A percentile compares a stretch with the other conserved stretches of the same genome.
Conservation (phyloP, 2,888 invertebrate species). For the Patella caerulea region DNA sequence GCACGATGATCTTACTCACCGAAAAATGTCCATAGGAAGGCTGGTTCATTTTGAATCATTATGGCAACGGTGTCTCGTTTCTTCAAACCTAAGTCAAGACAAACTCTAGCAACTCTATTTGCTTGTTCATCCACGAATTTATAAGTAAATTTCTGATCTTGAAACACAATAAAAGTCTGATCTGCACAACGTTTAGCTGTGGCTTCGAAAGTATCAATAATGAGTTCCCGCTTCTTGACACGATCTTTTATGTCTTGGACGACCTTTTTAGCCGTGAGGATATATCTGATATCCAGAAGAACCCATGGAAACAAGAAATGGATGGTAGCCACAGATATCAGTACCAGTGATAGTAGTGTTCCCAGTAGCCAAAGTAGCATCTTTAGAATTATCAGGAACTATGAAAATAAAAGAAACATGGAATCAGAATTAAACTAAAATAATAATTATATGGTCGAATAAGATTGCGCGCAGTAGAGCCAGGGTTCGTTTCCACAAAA, state of each 20-base stretch:
- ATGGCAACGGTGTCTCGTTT: conserved; percentile 49
- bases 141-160: conserved; percentile 45
- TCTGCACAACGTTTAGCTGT: conserved; percentile 29
- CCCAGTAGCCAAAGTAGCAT: not conserved
- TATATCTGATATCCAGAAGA: conserved; percentile 10
- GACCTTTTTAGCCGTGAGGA: not conserved
- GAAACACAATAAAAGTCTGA: conserved; percentile 42
- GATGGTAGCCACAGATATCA: not conserved
- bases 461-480: too few relatives aligned
- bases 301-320: conserved; percentile 17
- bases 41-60: conserved; percentile 50
- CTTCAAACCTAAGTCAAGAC: conserved; percentile 41
- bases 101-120: conserved; percentile 45
- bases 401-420: too few relatives aligned
- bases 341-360: not conserved
- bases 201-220: conserved; percentile 40
- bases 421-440: too few relatives aligned
- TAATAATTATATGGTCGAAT: too few relatives aligned
- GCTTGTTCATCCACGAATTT: conserved; percentile 45
- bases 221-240: conserved; percentile 22
- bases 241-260: not conserved
- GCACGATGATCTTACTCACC: conserved; percentile 37
- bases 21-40: conserved; percentile 48
- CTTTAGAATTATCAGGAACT: too few relatives aligned
- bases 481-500: too few relatives aligned